Evolutionary conservation across 1,140 invertebrate species (phyloP).

Genomic region (Zaprionus gabonicus): DNA sequence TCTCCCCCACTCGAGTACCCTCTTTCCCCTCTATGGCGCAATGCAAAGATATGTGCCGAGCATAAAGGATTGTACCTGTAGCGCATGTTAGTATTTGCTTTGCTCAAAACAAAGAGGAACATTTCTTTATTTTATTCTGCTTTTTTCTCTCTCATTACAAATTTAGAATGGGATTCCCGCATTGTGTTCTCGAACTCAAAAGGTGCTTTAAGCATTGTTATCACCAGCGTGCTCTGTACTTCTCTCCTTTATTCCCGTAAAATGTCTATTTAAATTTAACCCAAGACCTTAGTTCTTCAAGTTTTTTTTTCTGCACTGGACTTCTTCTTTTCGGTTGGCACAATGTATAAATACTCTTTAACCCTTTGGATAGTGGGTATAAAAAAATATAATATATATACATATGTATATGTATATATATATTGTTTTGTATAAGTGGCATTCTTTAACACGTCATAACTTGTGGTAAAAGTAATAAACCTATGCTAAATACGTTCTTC

Average conservation of each 20-base stretch:
- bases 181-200: neutral
- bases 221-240: neutral
- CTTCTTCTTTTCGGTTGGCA: no score
- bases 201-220: neutral
- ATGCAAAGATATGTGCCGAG: slow-evolving; percentile 2
- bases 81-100: neutral
- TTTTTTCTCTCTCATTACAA: neutral
- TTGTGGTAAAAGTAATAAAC: neutral
- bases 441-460: neutral
- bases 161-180: slow-evolving; percentile 2
- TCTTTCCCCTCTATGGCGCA: neutral
- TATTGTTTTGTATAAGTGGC: neutral
- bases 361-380: no score
- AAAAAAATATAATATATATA: no score
- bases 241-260: neutral
- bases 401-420: no score
- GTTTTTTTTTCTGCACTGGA: neutral
- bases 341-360: no score
- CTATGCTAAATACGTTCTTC: neutral
- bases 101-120: neutral
- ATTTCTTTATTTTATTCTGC: neutral
- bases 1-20: neutral
- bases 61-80: slow-evolving; percentile 35
- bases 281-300: neutral
- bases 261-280: neutral